Evolutionary conservation across 1,140 invertebrate species (phyloP).

Genomic region (Macrocentrus cingulum): DNA sequence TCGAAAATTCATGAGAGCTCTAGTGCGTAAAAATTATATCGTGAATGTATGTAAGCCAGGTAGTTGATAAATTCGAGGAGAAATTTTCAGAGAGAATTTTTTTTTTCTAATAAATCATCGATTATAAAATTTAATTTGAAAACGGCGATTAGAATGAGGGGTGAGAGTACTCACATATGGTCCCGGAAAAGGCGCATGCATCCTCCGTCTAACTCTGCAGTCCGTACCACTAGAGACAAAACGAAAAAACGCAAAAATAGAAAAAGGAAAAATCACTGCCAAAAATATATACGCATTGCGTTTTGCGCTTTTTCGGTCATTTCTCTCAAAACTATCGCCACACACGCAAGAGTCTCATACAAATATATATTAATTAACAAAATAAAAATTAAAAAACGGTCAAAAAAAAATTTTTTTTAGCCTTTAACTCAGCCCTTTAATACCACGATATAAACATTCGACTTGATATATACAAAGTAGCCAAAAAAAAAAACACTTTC

Average conservation of each 20-base stretch:
- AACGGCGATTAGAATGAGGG: slow-evolving; percentile 41
- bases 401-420: not conserved
- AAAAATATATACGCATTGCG: slow-evolving; percentile 41
- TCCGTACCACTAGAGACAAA: slow-evolving; percentile 60
- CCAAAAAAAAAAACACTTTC: too few species aligned
- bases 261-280: slow-evolving; percentile 51
- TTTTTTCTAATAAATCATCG: too few species aligned
- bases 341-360: slow-evolving; percentile 8
- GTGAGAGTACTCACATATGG: slow-evolving; percentile 57
- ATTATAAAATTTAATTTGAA: slow-evolving; percentile 8
- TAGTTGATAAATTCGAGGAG: not conserved
- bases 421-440: slow-evolving; percentile 19
- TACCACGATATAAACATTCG: not conserved
- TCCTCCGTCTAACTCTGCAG: slow-evolving; percentile 61
- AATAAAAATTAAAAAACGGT: not conserved
- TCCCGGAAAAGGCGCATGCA: slow-evolving; percentile 60
- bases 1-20: not conserved
- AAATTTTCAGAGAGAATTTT: not conserved
- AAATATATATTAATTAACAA: too few species aligned
- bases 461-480: too few species aligned
- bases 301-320: slow-evolving; percentile 3
- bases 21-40: not conserved
- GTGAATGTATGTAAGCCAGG: not conserved
- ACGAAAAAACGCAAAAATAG: slow-evolving; percentile 27
- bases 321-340: not conserved